Conservation (phyloP, 1,140 invertebrate species). For the Babylonia areolata region DNA sequence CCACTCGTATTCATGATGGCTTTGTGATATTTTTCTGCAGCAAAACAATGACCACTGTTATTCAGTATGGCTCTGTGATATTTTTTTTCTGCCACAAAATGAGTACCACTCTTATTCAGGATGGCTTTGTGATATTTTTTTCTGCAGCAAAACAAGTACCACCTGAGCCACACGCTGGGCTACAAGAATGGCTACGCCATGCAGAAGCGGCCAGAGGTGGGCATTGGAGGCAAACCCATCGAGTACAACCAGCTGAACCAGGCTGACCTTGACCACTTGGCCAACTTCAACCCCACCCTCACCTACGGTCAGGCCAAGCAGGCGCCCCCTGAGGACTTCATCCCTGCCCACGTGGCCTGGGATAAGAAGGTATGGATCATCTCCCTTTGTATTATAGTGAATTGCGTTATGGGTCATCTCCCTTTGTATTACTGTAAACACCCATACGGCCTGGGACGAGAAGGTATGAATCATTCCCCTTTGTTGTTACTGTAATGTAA, state of each 20-base stretch:
- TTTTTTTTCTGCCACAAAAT: no score
- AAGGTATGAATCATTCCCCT: no score
- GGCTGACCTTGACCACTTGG: slow-evolving; percentile 73
- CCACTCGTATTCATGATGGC: no score
- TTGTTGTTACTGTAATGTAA: no score
- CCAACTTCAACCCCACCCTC: slow-evolving; percentile 84
- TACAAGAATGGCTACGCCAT: slow-evolving; percentile 84
- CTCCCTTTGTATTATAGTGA: no score
- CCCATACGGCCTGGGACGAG: no score
- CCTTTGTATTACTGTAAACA: no score
- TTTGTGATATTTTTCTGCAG: no score
- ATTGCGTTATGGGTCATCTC: no score
- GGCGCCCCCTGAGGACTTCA: slow-evolving; percentile 80
- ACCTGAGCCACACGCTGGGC: slow-evolving; percentile 81
- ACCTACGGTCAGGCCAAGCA: slow-evolving; percentile 84
- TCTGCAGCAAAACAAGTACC: slow-evolving; percentile 80
- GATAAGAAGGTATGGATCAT: slow-evolving; percentile 82
- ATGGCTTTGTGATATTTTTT: slow-evolving; percentile 14
- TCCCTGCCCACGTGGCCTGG: slow-evolving; percentile 85
- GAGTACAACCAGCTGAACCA: slow-evolving; percentile 78
- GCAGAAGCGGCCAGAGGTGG: slow-evolving; percentile 78
- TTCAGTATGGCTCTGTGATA: no score
- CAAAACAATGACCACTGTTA: no score
- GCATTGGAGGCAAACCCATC: slow-evolving; percentile 80
- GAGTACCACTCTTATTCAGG: not conserved